A percentile compares a stretch with the other conserved stretches of the same genome.
phyloP scores from a whole-genome alignment of 2,113 vertebrate species.

The Marcusenius ussheri region DNA sequence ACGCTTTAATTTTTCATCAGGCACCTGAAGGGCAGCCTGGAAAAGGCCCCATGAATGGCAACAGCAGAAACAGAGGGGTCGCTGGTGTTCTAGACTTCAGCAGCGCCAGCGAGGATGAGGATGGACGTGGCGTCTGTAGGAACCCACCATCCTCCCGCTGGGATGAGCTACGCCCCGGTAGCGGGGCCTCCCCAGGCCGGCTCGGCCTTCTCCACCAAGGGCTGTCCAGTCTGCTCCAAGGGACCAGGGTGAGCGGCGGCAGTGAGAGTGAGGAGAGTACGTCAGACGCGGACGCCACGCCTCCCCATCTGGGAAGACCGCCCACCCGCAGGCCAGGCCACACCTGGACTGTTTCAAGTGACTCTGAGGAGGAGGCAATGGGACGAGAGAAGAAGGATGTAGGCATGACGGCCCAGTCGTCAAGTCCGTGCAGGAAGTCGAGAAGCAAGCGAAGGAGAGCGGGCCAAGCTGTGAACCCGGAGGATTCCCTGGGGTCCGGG shows the following conservation, averaged over 20 bases:
- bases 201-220: conserved; percentile 70
- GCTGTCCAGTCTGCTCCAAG: conserved; percentile 72
- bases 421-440: not conserved
- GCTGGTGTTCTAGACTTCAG: conserved; percentile 58
- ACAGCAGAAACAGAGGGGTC: conserved; percentile 5
- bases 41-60: not conserved
- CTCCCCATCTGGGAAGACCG: not conserved
- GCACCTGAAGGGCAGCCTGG: conserved; percentile 17
- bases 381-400: conserved; percentile 38
- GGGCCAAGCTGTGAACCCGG: not conserved
- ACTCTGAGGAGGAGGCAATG: conserved; percentile 43
- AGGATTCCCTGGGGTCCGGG: conserved; percentile 32
- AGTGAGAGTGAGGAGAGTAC: conserved; percentile 16
- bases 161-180: not conserved
- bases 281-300: not conserved
- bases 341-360: conserved; percentile 38
- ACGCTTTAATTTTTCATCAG: conserved; percentile 31
- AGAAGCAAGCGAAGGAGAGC: conserved; percentile 28
- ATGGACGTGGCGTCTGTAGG: conserved; percentile 31
- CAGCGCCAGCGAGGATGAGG: conserved; percentile 77
- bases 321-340: not conserved
- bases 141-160: conserved; percentile 37
- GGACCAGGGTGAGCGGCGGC: conserved; percentile 29
- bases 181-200: conserved; percentile 39
- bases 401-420: conserved; percentile 45